Base-by-base conservation (phyloP, 1,140 invertebrate genomes). In the Trissolcus basalis region DNA sequence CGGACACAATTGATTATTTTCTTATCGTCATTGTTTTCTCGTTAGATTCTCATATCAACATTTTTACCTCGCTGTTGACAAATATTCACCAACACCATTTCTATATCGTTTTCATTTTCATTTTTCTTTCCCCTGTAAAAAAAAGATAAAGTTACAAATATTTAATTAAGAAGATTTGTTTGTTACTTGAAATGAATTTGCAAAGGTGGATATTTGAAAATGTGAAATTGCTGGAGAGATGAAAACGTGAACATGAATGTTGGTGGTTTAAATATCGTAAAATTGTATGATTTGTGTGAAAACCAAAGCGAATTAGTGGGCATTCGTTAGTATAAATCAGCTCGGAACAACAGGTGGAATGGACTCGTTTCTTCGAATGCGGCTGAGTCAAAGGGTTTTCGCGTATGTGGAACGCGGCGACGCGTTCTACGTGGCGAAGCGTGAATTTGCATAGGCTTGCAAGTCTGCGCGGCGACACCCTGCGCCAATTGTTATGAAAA, bases 401-500 rank as follows among this genome's bases (percentile, higher is more conserved):
- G 54, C 53, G 43, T 60, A 59, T 43, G 19, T 69, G 63, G 55
- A 76, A 69, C 64, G 54, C 50, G 9, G 41, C 51, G n/a, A n/a
- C 32, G 49, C 33, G 12, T 3, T 13, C 49, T 55, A 60, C 43
- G 53, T 67, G 58, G 58, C 55, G 32, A 56, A 27, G 43, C 54
- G 60, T 35, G 9, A 35, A 85, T 86, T 85, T 84, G 79, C 83
- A 85, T 83, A 83, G 58, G 49, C 44, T 41, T 63, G 56, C 74
- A 76, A 48, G 78, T 77, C 64, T 76, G 48, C 54, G 54, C 71
- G 43, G 65, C 63, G 63, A 64, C 49, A 48, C 64, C 71, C 82
- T 79, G 70, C 50, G 49, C 78, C 43, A 60, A 86, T 86, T 86
- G 81, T 86, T 81, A 86, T 86, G 81, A 86, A 87, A 86, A 84